phyloP scores from a whole-genome alignment of 2,113 vertebrate genomes.

The Arothron firmamentum region DNA sequence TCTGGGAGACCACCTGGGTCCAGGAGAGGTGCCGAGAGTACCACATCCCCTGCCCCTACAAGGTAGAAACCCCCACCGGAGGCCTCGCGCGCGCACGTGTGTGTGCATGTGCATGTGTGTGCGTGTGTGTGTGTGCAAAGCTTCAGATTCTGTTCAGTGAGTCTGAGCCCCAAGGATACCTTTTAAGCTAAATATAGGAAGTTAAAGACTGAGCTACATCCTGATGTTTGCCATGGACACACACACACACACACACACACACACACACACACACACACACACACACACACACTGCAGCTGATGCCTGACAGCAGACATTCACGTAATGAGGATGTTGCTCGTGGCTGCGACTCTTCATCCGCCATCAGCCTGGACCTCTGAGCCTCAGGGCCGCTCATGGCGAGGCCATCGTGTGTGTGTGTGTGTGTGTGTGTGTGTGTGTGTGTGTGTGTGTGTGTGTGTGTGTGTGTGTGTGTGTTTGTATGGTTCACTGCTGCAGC shows the following conservation, averaged over 20 bases:
- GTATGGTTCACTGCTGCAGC: conserved; percentile 1
- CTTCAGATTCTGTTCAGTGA: too few relatives aligned
- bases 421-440: conserved; percentile 10
- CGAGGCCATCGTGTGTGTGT: conserved; percentile 37
- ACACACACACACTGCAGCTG: conserved; percentile 13
- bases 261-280: not conserved
- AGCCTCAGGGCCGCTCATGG: conserved; percentile 42
- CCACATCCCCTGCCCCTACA: conserved; percentile 94
- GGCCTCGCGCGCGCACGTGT: too few relatives aligned
- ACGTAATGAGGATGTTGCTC: conserved; percentile 22
- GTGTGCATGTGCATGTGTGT: not conserved
- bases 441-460: conserved; percentile 1
- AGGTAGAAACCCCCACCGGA: conserved; percentile 70
- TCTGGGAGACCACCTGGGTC: conserved; percentile 97
- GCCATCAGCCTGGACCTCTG: conserved; percentile 9
- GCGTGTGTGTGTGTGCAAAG: not conserved
- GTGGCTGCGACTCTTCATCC: conserved; percentile 1
- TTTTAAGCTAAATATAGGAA: too few relatives aligned
- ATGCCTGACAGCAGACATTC: not conserved
- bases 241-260: not conserved
- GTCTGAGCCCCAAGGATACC: too few relatives aligned
- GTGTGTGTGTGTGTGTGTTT: conserved; percentile 8
- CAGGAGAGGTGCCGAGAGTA: conserved; percentile 92
- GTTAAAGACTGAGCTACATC: too few relatives aligned
- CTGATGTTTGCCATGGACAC: too few relatives aligned